A percentile compares a stretch with the other conserved stretches of the same genome.
Evolutionary conservation across 2,797 vertebrate genomes (phyloP).

Genomic region (Serranus cabrilla): DNA sequence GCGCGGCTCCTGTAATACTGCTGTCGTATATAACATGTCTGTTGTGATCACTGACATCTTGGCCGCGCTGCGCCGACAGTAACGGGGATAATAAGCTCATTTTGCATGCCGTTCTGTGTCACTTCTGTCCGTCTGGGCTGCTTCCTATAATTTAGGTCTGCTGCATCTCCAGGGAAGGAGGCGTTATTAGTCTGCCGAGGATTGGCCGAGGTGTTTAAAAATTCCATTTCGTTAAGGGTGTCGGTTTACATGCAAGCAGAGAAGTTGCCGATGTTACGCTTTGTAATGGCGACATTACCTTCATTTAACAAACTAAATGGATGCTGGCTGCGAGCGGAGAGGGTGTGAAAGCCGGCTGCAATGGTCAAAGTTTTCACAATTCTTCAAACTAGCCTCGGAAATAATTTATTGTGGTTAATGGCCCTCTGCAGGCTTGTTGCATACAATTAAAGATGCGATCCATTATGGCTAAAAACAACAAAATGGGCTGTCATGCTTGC

Average conservation of each 20-base stretch:
- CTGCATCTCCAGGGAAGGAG: conserved; percentile 62
- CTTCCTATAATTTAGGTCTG: conserved; percentile 76
- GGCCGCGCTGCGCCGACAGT: conserved; percentile 65
- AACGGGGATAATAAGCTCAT: conserved; percentile 79
- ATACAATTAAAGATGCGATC: conserved; percentile 76
- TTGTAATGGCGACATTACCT: conserved; percentile 61
- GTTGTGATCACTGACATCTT: conserved; percentile 79
- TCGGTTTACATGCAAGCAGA: conserved; percentile 47
- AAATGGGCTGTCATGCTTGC: conserved; percentile 67
- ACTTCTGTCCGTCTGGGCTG: conserved; percentile 65
- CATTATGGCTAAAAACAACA: conserved; percentile 68
- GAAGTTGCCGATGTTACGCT: conserved; percentile 54
- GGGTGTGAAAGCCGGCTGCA: conserved; percentile 44
- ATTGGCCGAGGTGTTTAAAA: conserved; percentile 76
- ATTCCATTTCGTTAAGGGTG: conserved; percentile 76
- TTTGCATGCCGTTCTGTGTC: conserved; percentile 68
- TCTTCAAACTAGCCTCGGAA: conserved; percentile 65
- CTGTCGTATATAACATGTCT: conserved; percentile 72
- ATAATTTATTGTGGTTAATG: conserved; percentile 80
- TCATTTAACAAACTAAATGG: conserved; percentile 66
- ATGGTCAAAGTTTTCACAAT: conserved; percentile 68
- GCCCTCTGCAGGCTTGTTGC: conserved; percentile 71
- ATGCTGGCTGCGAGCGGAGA: conserved; percentile 31
- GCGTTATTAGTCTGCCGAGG: conserved; percentile 69
- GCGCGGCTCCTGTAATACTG: conserved; percentile 48